Base-by-base conservation (phyloP, 2,797 vertebrate species). In the Lagorchestes hirsutus region DNA sequence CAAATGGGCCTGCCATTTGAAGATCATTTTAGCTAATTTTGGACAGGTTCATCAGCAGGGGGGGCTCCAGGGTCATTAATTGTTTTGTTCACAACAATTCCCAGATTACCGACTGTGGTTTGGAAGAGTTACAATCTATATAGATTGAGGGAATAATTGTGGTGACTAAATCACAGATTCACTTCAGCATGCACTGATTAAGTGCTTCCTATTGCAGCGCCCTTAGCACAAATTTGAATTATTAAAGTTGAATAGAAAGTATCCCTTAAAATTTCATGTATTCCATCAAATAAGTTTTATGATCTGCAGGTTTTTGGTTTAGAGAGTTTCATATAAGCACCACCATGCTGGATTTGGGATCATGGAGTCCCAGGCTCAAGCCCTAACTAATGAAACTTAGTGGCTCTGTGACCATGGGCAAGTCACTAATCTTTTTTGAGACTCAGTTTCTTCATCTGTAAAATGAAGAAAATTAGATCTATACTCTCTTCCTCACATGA, bases 281-380 rank as follows among this genome's bases (percentile, higher is more conserved):
- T 52, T n/a, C 18, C 46, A 55, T 93, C 57, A 94, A 57, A 87
- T 54, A 67, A 67, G 92, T 29, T 62, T 95, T 11, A 97, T 11
- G 95, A 67, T 93, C 50, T 91, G 91, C 96, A 95, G 93, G 50
- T 92, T 97, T 91, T 91, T 90, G 22, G 46, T 46, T 82, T 74
- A 96, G 28, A 31, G 0, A 91, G 50, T 46, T 91, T 8, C 93
- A 54, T 12, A 93, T 97, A 5, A 16, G 92, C 90, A 12, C 9
- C 94, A 87, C 82, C 90, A 34, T 9, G 18, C 2, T 82, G 22
- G n/a, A 74, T 82, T 24, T 82, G 74, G 74, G 22, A 82, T 40
- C 40, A 46, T 34, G n/a, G n/a, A 74, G 16, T 16, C 34, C n/a
- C n/a, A 40, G 2, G 40, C 40, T 87, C 40, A 50, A 90, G 1